Percentiles rank a stretch among this genome's conserved stretches.
Conservation (phyloP, 2,113 vertebrate genomes). For the Leptosomus discolor region DNA sequence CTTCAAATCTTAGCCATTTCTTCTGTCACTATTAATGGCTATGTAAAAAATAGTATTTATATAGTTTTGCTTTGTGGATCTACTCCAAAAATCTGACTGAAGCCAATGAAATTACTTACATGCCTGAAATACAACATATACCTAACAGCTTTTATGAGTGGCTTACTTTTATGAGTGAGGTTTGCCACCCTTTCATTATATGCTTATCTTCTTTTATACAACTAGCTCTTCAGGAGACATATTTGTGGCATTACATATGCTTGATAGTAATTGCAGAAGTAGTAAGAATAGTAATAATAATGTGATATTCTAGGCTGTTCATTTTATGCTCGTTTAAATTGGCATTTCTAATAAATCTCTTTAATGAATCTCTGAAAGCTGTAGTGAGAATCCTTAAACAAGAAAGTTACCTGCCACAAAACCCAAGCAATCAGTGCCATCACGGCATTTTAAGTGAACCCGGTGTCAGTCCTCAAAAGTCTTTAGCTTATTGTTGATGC, state of each 20-base stretch:
- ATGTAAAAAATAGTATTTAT: not conserved
- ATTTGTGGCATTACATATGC: not conserved
- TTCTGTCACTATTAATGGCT: not conserved
- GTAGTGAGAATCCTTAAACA: conserved; percentile 49
- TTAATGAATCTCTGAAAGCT: not conserved
- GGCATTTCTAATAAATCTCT: not conserved
- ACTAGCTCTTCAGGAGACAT: not conserved
- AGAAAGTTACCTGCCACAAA: conserved; percentile 22
- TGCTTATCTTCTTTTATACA: not conserved
- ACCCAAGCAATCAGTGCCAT: conserved; percentile 6
- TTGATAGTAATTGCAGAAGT: not conserved
- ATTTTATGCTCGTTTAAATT: conserved; percentile 13
- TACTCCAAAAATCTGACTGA: not conserved
- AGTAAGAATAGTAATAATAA: conserved; percentile 1
- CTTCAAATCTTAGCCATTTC: not conserved
- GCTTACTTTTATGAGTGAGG: no score
- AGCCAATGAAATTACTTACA: not conserved
- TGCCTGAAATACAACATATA: not conserved
- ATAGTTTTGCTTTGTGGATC: not conserved
- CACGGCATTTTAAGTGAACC: conserved; percentile 31
- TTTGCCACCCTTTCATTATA: not conserved
- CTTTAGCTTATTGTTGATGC: conserved; percentile 64
- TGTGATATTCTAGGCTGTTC: not conserved
- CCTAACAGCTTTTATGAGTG: not conserved
- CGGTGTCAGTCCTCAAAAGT: conserved; percentile 25